Conservation (phyloP, 2,888 invertebrate species). For the Microctonus aethiopoides region DNA sequence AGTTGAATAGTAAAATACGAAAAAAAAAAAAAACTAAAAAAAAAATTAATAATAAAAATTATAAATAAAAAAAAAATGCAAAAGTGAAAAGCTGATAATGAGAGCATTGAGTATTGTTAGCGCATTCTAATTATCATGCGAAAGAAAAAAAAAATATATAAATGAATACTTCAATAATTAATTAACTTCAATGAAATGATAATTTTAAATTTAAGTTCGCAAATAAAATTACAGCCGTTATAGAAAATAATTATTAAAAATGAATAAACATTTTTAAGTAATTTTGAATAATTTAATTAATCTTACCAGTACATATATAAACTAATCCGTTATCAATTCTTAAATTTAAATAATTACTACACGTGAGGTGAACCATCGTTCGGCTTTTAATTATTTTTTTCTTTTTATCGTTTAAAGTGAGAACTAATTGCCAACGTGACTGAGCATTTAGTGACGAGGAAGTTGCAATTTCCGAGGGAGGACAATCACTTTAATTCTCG, state of each 20-base stretch:
- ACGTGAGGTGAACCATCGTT: too few relatives aligned
- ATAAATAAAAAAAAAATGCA: neutral
- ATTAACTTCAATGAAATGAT: neutral
- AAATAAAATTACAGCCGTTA: neutral
- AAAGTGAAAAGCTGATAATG: neutral
- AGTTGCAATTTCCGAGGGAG: constrained; percentile 30
- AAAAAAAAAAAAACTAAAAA: neutral
- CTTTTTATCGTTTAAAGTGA: neutral
- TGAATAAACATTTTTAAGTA: neutral
- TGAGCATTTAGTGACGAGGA: constrained; percentile 13
- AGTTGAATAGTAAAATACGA: neutral
- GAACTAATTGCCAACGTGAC: constrained; percentile 15
- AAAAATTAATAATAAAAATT: neutral
- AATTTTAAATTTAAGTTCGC: neutral
- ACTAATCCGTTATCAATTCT: neutral
- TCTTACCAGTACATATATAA: neutral
- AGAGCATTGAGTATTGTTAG: neutral
- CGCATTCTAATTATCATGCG: neutral
- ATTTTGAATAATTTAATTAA: neutral
- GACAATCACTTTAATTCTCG: constrained; percentile 12
- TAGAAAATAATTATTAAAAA: neutral
- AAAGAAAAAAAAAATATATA: neutral
- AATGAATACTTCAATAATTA: neutral
- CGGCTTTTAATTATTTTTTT: neutral
- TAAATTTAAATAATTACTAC: too few relatives aligned